Base-by-base conservation (phyloP, 2,113 vertebrate genomes). In the Puma concolor region DNA sequence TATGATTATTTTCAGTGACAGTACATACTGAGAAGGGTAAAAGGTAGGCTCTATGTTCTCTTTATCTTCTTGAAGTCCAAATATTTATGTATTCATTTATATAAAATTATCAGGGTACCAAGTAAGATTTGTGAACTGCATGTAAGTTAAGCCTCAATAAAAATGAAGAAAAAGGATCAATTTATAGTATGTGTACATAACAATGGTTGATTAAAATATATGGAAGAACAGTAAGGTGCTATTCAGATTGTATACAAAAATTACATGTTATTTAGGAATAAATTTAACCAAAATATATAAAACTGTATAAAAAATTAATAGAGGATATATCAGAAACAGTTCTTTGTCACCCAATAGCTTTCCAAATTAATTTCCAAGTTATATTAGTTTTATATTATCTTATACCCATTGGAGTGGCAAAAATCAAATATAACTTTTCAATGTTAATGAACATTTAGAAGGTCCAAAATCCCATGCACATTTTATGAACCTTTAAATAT, bases 401-500 rank as follows among this genome's bases (percentile, higher is more conserved):
- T 79, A 38, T 23, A 72, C 0, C 7, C 41, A 60, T 76, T 81
- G 80, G 54, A 44, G 27, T 57, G 66, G 64, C 15, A 91, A 91
- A 88, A 67, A 36, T 57, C 14, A 90, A 93, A 86, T 95, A 48
- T 66, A 86, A 90, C 38, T 81, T 48, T 57, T 54, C 31, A 80
- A 21, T 89, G 80, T 81, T 97, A 86, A 93, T 91, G 91, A 91
- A 9, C 33, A 66, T 67, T 82, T 94, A 41, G 71, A 87, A 74
- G 27, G 50, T 13, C 54, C 29, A 57, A 91, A 86, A 82, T 94
- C 66, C 66, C 60, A 64, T 79, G n/a, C 52, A 88, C 25, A 80
- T 94, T 88, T 97, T 88, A 71, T 79, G n/a, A 48, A 36, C 33
- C 33, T 87, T 95, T 95, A 95, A 91, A 95, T 52, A 80, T 74